phyloP scores from a whole-genome alignment of 2,113 vertebrate genomes.

The Pavo muticus region DNA sequence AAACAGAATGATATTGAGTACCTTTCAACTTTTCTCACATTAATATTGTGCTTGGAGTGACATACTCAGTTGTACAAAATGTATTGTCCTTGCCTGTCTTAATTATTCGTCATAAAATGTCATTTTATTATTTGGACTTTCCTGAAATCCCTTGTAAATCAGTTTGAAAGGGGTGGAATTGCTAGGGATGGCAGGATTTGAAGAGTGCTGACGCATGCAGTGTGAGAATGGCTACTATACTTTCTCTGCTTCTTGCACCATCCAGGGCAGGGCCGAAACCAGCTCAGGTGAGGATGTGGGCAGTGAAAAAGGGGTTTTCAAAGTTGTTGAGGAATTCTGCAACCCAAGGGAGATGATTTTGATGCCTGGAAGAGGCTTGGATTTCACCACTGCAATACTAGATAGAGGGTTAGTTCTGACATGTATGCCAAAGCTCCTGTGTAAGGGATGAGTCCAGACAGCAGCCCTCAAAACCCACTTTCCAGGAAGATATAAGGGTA shows the following conservation, averaged over 20 bases:
- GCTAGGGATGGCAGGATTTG: not conserved
- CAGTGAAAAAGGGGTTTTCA: not conserved
- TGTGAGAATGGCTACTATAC: not conserved
- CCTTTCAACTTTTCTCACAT: slow-evolving; percentile 31
- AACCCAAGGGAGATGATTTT: not conserved
- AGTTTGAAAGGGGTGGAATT: slow-evolving; percentile 39
- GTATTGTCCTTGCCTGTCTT: slow-evolving; percentile 48
- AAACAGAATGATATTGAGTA: not conserved
- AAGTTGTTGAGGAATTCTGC: not conserved
- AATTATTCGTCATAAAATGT: slow-evolving; percentile 60
- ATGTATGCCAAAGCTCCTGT: not conserved
- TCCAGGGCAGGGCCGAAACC: not conserved
- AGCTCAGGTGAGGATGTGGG: not conserved
- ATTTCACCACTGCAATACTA: not conserved
- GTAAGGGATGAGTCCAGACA: not conserved
- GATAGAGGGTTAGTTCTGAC: not conserved
- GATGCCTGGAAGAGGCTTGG: not conserved
- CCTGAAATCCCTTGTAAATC: slow-evolving; percentile 63
- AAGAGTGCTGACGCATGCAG: not conserved
- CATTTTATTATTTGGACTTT: slow-evolving; percentile 58
- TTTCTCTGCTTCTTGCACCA: not conserved
- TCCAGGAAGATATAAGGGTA: not conserved
- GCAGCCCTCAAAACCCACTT: not conserved
- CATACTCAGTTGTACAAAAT: not conserved
- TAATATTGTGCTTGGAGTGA: slow-evolving; percentile 43